Evolutionary conservation across 2,113 vertebrate species (phyloP), one percentile per base, ranked within the genome.

Genomic region (Urocitellus parryii): DNA sequence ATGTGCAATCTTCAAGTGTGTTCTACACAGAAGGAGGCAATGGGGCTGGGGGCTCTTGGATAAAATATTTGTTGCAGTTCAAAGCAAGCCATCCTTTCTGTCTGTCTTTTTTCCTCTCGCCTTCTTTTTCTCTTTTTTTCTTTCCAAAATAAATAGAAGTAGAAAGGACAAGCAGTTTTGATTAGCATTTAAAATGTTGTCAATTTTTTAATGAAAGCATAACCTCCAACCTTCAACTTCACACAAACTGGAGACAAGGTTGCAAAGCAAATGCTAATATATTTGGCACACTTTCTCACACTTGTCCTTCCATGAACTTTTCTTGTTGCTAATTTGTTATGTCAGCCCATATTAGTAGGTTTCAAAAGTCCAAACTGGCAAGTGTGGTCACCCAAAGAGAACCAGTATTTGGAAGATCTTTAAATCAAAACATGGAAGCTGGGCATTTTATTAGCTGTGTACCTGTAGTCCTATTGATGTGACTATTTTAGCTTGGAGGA

Each of bases 121-220:
- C n/a, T 79, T 45, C 42, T 20, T 18, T 8, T 16, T 12, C 18
- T 1, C 9, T 7, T 39, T 53, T 53, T 97, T 98, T 78, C 42
- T 81, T 96, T 88, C 11, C 34, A 96, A 98, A 97, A 98, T n/a
- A 99, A 98, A 98, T 97, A 98, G 96, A 97, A 97, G 68, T 93
- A 98, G 96, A 98, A 99, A 98, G 98, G 98, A 98, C 98, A 98
- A 98, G 95, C 82, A 83, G 79, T 98, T 98, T 98, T 98, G 98
- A 99, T 98, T 98, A 99, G 97, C 98, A 98, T 99, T 99, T 98
- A 97, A 98, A 99, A 98, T 97, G 96, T 98, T 98, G 98, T 98
- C 98, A 98, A 98, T 98, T 98, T 45, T 98, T 99, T 98, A 99
- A 99, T 98, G 98, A 98, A 98, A 98, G 97, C 13, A 0, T 98